Base-by-base conservation (phyloP, 1,140 invertebrate genomes). In the Hormaphis cornu region DNA sequence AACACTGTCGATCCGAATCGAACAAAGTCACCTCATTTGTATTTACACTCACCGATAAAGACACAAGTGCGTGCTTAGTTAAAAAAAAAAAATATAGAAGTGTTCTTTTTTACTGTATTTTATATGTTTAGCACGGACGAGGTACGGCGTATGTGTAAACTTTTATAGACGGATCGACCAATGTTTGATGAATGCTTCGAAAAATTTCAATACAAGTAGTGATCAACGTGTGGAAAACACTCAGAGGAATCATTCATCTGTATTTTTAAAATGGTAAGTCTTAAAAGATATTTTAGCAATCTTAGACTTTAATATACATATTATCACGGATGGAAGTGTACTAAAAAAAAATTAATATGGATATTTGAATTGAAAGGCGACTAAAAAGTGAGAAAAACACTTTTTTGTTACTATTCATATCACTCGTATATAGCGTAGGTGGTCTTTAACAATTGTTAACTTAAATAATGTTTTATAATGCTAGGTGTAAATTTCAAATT, bases 31-130 rank as follows among this genome's bases (percentile, higher is more conserved):
- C 90, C 37, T 97, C 95, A 22, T 99, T 99, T 81, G 95, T 98
- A 8, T 99, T 99, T 77, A 95, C 94, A 4, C 83, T 99, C 61
- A 99, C 97, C 18, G 97, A 99, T 79, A 99, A 99, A 81, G 97
- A 99, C 81, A 97, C 95, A 10, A 93, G 93, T 85, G 77, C 78
- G 76, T 79, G 74, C 6, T 12, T 33, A 40, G 4, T 0, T 53
- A 22, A 14, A 22, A 7, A 35, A 37, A 30, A 12, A 35, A 20
- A 33, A 8, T n/a, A 52, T 35, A 35, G 0, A 33, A 33, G 1
- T 22, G 5, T 30, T n/a, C 20, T 56, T 71, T 46, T 69, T 12
- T 9, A 8, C 18, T n/a, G 8, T 69, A 40, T 24, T 18, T n/a
- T n/a, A 35, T 69, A 52, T 50, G 8, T 69, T 73, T 63, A 88